Evolutionary conservation across 2,888 invertebrate species (phyloP).

Genomic region (Muscina levida): DNA sequence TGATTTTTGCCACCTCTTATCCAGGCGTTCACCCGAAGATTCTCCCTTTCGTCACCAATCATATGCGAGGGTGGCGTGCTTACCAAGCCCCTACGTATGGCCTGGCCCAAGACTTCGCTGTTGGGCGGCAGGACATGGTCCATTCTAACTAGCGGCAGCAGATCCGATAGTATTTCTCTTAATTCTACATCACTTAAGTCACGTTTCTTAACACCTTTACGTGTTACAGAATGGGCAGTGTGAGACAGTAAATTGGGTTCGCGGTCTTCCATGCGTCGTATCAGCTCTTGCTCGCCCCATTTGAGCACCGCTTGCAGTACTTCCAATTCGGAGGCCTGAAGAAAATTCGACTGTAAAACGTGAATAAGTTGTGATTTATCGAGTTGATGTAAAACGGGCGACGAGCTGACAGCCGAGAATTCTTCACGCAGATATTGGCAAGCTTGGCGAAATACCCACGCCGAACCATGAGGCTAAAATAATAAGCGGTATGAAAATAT

Average conservation of each 20-base stretch:
- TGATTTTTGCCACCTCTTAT: constrained; percentile 86
- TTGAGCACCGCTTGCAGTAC: constrained; percentile 91
- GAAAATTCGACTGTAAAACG: constrained; percentile 88
- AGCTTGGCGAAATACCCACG: constrained; percentile 94
- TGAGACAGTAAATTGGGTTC: constrained; percentile 95
- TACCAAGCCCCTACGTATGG: constrained; percentile 85
- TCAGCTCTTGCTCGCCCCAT: constrained; percentile 94
- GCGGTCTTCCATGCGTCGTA: constrained; percentile 90
- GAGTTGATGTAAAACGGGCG: constrained; percentile 87
- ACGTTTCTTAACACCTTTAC: constrained; percentile 89
- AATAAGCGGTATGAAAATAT: background rate
- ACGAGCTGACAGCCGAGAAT: constrained; percentile 88
- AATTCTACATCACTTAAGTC: constrained; percentile 92
- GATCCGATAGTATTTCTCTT: constrained; percentile 90
- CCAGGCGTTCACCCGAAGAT: constrained; percentile 88
- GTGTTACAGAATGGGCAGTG: constrained; percentile 94
- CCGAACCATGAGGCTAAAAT: constrained; percentile 90
- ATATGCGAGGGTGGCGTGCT: constrained; percentile 92
- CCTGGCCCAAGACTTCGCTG: constrained; percentile 88
- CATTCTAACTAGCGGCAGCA: constrained; percentile 91
- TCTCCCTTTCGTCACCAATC: constrained; percentile 87
- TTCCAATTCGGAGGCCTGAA: constrained; percentile 93
- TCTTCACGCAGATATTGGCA: constrained; percentile 95
- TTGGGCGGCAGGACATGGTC: constrained; percentile 94
- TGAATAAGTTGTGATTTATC: constrained; percentile 88